Base-by-base conservation (phyloP, 2,797 vertebrate genomes). In the Percopsis omiscomaycus region DNA sequence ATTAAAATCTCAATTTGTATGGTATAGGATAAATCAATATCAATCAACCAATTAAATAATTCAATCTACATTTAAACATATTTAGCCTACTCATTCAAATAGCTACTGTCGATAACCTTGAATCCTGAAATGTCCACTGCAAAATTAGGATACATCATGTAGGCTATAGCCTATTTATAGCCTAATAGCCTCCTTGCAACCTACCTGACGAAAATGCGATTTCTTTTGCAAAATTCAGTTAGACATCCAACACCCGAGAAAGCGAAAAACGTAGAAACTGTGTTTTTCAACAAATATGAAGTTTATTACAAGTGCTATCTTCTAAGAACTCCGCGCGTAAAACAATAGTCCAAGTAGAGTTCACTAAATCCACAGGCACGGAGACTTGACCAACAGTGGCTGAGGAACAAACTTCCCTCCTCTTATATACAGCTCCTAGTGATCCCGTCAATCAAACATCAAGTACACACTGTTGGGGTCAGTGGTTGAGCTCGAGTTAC, bases 391-490 rank as follows among this genome's bases (percentile, higher is more conserved):
- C 74, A 68, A 66, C 65, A 87, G 78, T 83, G 84, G 62, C 75
- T 69, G 66, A 55, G 52, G 72, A 61, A 3, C 70, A 57, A 53
- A 47, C 60, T 75, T 74, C 76, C 82, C 78, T 70, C 77, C 77
- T 84, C 78, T 91, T 94, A 94, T 95, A 95, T 93, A 90, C 69
- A 81, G 82, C 70, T 83, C 73, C 75, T 74, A 10, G 45, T 45
- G 44, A 59, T 74, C 64, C 91, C 91, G 94, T 93, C 94, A 93
- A 80, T 94, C 94, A 93, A 77, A 61, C 59, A 22, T 56, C 30
- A 66, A 51, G 65, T 85, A 77, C 70, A 86, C 81, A 74, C 70
- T 65, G 75, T 83, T 79, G 75, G 66, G 76, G 82, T 74, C 83
- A 62, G 78, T 73, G 78, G 89, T 85, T 85, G 85, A 77, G 78